A percentile compares a stretch with the other conserved stretches of the same genome.
Evolutionary conservation across 2,888 invertebrate species (phyloP).

Genomic region (Noctua janthe): DNA sequence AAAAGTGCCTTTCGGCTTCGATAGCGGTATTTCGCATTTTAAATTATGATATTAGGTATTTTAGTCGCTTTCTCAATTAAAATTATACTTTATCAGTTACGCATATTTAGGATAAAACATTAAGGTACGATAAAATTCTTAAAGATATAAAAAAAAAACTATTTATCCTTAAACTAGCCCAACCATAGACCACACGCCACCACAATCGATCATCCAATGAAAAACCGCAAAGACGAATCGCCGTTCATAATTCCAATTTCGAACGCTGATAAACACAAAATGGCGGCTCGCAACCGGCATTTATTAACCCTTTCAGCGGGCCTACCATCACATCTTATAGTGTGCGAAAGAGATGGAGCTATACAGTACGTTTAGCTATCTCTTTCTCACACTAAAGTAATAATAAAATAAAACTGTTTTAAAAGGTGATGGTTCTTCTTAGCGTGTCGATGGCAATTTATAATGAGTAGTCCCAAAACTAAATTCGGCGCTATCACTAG

Average conservation of each 20-base stretch:
- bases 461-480: not conserved
- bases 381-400: not conserved
- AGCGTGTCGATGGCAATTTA: not conserved
- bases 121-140: not conserved
- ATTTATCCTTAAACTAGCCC: constrained; percentile 37
- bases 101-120: too few species aligned
- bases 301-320: constrained; percentile 83
- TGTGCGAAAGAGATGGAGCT: not conserved
- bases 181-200: constrained; percentile 63
- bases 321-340: not conserved
- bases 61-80: not conserved
- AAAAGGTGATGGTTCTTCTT: not conserved
- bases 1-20: too few species aligned
- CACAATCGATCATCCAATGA: constrained; percentile 75
- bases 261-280: constrained; percentile 86
- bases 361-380: not conserved
- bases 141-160: constrained; percentile 7
- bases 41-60: not conserved
- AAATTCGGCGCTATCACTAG: not conserved
- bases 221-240: constrained; percentile 78
- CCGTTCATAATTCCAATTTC: constrained; percentile 85
- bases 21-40: too few species aligned
- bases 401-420: not conserved
- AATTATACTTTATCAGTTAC: not conserved
- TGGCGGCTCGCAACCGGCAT: constrained; percentile 81